A percentile compares a stretch with the other conserved stretches of the same genome.
Conservation (phyloP, 2,797 vertebrate species). For the Melanotaenia nigrans region DNA sequence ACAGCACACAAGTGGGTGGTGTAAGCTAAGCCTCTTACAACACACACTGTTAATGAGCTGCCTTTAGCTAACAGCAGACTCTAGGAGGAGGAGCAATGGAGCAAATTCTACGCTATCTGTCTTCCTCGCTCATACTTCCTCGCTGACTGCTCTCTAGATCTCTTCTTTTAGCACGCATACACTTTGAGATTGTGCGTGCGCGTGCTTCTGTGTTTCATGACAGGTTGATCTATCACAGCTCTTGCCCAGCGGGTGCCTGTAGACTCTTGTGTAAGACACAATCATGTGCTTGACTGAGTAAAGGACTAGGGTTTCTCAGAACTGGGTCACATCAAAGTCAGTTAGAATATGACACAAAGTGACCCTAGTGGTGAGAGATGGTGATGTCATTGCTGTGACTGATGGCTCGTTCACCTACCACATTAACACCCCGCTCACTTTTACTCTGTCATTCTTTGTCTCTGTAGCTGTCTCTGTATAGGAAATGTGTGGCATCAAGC, state of each 20-base stretch:
- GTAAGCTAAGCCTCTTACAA: slow-evolving; percentile 68
- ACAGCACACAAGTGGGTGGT: slow-evolving; percentile 73
- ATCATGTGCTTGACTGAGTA: slow-evolving; percentile 77
- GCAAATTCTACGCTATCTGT: slow-evolving; percentile 50
- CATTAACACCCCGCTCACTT: slow-evolving; percentile 6
- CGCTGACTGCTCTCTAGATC: slow-evolving; percentile 30
- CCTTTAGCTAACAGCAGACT: slow-evolving; percentile 75
- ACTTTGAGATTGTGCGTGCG: slow-evolving; percentile 17
- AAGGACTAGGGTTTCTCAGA: slow-evolving; percentile 75
- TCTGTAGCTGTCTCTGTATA: slow-evolving; percentile 3
- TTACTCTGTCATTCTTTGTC: slow-evolving; percentile 1
- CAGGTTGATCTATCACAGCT: slow-evolving; percentile 79
- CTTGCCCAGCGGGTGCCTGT: slow-evolving; percentile 71
- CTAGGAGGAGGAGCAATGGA: slow-evolving; percentile 38
- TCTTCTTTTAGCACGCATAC: slow-evolving; percentile 44
- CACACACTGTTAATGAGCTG: slow-evolving; percentile 76
- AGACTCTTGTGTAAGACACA: slow-evolving; percentile 80
- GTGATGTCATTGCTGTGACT: slow-evolving; percentile 65
- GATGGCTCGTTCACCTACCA: slow-evolving; percentile 37
- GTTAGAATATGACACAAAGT: slow-evolving; percentile 64
- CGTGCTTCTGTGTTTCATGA: slow-evolving; percentile 59
- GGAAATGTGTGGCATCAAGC: slow-evolving; percentile 30
- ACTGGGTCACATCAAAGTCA: slow-evolving; percentile 77
- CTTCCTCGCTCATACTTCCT: slow-evolving; percentile 38
- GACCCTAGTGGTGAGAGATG: slow-evolving; percentile 57